Conservation (phyloP, 2,797 vertebrate species). For the Urosaurus nigricauda region DNA sequence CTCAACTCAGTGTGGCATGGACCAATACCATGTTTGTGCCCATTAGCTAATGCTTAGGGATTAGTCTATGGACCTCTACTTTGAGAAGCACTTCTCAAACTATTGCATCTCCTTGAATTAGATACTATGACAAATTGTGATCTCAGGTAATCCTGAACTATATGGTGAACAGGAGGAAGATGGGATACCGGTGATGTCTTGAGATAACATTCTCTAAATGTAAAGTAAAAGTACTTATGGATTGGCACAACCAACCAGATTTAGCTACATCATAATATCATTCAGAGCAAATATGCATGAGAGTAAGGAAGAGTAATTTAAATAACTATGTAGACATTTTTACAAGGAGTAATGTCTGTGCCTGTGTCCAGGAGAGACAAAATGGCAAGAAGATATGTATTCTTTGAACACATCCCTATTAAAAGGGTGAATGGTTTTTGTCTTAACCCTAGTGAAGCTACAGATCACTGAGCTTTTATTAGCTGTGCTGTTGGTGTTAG, state of each 20-base stretch:
- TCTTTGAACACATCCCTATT: no score
- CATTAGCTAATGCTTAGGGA: no score
- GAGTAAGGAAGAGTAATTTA: neutral
- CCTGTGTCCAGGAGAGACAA: neutral
- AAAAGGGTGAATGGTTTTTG: neutral
- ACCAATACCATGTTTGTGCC: no score
- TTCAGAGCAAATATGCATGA: neutral
- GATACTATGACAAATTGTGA: neutral
- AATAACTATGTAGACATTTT: neutral
- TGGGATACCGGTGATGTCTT: neutral
- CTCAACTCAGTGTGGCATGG: no score
- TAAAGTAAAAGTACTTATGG: no score
- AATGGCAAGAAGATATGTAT: neutral
- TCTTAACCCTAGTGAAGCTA: neutral
- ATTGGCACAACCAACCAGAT: neutral
- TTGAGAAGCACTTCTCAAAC: no score
- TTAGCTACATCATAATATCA: neutral
- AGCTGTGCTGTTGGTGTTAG: neutral
- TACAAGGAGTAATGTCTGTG: neutral
- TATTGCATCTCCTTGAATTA: neutral
- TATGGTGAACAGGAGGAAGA: neutral
- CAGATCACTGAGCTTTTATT: neutral
- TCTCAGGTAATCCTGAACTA: neutral
- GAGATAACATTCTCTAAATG: neutral
- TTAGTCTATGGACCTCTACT: no score